These are phyloP conservation scores for Listronotus bonariensis DNA, from an alignment of 1,140 invertebrate species.

Conservation along the genomic window DNA sequence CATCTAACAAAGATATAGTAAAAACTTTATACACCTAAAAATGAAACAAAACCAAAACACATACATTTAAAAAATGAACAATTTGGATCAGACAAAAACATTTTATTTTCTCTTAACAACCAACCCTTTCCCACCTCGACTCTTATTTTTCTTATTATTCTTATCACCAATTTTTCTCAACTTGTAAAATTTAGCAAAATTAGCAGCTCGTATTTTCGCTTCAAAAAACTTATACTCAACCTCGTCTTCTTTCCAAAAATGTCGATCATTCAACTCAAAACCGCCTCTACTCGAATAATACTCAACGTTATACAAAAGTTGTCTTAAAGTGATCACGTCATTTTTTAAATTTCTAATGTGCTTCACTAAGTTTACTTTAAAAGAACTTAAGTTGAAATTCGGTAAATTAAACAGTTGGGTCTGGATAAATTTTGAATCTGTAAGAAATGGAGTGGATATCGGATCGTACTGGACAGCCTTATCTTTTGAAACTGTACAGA, in stretches of 20 bases:
- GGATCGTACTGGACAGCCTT: neutral
- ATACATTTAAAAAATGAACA: too few species aligned
- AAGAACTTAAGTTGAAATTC: neutral
- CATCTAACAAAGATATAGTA: too few species aligned
- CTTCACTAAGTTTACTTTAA: neutral
- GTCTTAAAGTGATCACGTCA: constrained; percentile 7
- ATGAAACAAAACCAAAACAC: too few species aligned
- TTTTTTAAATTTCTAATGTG: neutral
- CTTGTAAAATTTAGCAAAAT: constrained; percentile 15
- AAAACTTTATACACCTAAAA: too few species aligned
- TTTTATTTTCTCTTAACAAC: neutral
- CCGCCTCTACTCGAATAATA: neutral
- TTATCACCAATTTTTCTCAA: neutral
- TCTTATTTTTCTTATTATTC: too few species aligned
- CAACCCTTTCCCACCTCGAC: neutral
- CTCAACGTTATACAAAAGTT: neutral
- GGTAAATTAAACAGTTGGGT: neutral
- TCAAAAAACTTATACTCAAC: constrained; percentile 6
- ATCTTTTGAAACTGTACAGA: neutral
- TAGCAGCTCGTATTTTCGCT: constrained; percentile 5
- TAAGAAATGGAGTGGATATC: neutral
- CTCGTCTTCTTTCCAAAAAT: constrained; percentile 12
- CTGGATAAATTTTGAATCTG: neutral
- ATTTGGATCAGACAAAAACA: too few species aligned
- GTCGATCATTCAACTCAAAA: neutral